These are phyloP conservation scores for Philopedon plagiatum DNA, from an alignment of 2,888 invertebrate genomes.

Conservation along the genomic window DNA sequence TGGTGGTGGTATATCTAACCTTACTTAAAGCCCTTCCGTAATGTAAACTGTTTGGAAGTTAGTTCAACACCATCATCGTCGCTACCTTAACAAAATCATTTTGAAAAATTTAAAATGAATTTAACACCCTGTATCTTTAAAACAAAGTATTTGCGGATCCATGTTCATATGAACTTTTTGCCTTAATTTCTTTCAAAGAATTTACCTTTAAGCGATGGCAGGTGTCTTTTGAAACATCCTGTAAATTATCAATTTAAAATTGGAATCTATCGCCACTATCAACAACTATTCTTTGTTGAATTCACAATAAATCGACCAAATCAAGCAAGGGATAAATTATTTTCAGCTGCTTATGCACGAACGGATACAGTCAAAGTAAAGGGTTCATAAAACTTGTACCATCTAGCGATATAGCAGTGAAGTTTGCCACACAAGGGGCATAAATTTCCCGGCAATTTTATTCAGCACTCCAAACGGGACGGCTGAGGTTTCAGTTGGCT, in stretches of 20 bases:
- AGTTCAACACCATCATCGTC: too few relatives aligned
- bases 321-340: slow-evolving; percentile 13
- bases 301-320: not conserved
- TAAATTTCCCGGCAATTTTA: slow-evolving; percentile 25
- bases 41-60: too few relatives aligned
- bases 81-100: not conserved
- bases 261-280: too few relatives aligned
- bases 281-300: not conserved
- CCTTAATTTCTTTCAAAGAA: too few relatives aligned
- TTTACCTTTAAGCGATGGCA: too few relatives aligned
- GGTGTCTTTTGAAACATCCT: too few relatives aligned
- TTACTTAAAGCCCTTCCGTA: too few relatives aligned
- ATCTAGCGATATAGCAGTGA: slow-evolving; percentile 11
- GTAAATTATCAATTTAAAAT: not conserved
- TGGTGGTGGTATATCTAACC: too few relatives aligned
- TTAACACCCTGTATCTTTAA: too few relatives aligned
- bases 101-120: not conserved
- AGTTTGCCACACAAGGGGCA: slow-evolving; percentile 25
- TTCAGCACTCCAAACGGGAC: slow-evolving; percentile 23
- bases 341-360: slow-evolving; percentile 46
- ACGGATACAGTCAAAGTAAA: slow-evolving; percentile 47
- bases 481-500: slow-evolving; percentile 27
- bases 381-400: slow-evolving; percentile 52
- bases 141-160: too few relatives aligned
- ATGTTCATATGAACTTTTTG: too few relatives aligned